Base-by-base conservation (phyloP, 2,888 invertebrate species). In the Liopterus haemorrhoidalis region DNA sequence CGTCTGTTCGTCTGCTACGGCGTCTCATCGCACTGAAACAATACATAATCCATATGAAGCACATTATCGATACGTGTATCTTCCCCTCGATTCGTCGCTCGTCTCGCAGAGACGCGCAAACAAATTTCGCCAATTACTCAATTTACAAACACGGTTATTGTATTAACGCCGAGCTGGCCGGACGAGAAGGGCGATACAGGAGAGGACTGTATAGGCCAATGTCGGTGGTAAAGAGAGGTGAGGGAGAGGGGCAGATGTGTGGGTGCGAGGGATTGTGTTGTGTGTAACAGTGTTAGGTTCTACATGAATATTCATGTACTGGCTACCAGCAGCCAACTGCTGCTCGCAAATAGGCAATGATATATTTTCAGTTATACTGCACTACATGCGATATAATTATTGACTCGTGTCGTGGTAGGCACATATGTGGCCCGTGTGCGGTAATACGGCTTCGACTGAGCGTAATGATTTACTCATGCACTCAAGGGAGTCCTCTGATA, bases 331-430 rank as follows among this genome's bases (percentile, higher is more conserved):
- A 16, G 14, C 14, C 14, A n/a, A 2, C 32, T 36, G 8, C 22
- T 16, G 47, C 46, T 41, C 39, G 43, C 27, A 46, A 55, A 49
- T 49, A 49, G 46, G 52, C 53, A 54, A 50, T 56, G 55, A 56
- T 55, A 56, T 53, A 55, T 54, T 54, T 52, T 52, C 49, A 48
- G 52, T 52, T 53, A n/a, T 53, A 55, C 52, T 47, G 52, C 52
- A 53, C 49, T 53, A 47, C 48, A 45, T 39, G 48, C 48, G 51
- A 50, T 51, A 54, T 55, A 54, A 55, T 55, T 54, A 56, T 54
- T 49, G 53, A 52, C 49, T n/a, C 36, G 24, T 41, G 49, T 49
- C 43, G 49, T 49, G 41, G 43, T 25, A 30, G 40, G 44, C 45
- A 41, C 20, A 28, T 11, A 21, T 21, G 21, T 4, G 16, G 18